Evolutionary conservation across 2,888 invertebrate species (phyloP), one percentile per base, ranked within the genome.

Genomic region (Acanthoscelides obtectus): DNA sequence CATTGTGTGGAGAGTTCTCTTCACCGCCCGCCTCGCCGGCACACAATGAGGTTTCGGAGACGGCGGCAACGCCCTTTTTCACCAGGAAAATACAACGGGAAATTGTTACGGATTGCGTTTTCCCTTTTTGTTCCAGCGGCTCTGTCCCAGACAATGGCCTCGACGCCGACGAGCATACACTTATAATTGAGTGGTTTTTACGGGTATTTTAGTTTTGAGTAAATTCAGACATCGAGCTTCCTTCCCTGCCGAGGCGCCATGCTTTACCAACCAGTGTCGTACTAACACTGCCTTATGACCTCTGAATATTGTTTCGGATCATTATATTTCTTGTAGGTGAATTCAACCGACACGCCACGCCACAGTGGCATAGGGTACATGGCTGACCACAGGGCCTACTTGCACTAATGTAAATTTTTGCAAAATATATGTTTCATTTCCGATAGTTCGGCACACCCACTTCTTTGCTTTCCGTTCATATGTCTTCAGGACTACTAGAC

Each of bases 41-140:
- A 45, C 45, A 45, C 45, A 45, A 45, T 45, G 45, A 45, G 45
- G 45, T 45, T 45, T 45, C 45, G 45, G 45, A 45, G 12, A 45
- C 45, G 22, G 67, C 22, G 72, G 67, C 72, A 72, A 72, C 72
- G 72, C 72, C 72, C 72, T 72, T 74, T 72, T 72, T 69, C 71
- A 67, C 70, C 69, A 68, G 66, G 45, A 70, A 70, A 27, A 67
- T 66, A 70, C 45, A 45, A 45, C 67, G 71, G 71, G 72, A 74
- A 74, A 74, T 74, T 72, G 74, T 74, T 74, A 74, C 74, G 71
- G 72, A 74, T 70, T 74, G 71, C 74, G 71, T 74, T 74, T 71
- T 74, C 74, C 72, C 72, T 74, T 72, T 72, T 74, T 74, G 72
- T 74, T 72, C 72, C 70, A 25, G 25, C 74, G 72, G 72, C 71